Base-by-base conservation (phyloP, 2,888 invertebrate species). In the Drosophila borborema region DNA sequence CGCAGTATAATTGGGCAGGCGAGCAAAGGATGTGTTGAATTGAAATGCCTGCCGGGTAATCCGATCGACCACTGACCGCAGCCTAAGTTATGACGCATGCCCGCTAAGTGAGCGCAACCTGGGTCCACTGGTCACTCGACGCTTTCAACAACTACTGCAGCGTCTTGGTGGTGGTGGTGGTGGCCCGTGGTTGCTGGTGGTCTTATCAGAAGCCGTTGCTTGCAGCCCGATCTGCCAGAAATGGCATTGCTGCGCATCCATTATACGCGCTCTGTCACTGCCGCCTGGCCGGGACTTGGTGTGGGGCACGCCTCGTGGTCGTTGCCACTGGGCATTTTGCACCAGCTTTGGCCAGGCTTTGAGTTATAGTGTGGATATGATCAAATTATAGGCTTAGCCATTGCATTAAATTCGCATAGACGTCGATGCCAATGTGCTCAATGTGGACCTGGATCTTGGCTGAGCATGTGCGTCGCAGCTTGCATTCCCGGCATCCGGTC, bases 151-250 rank as follows among this genome's bases (percentile, higher is more conserved):
- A 90, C 86, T 90, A 88, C 86, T 77, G 82, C 73, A 76, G 69
- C 53, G 54, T 16, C 61, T 53, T 8, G 20, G 55, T 8, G 36
- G 14, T 8, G 20, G 55, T 8, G 36, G 14, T 23, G 48, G 48
- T 48, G 49, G 31, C 31, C 49, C n/a, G 18, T 51, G 43, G 61
- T 58, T 70, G 81, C 56, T 81, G 91, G 92, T 92, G 92, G 92
- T 91, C 92, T 92, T 92, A 92, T 92, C 92, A 91, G 92, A 92
- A 92, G 92, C 92, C 91, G 82, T 81, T 80, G 89, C 83, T 76
- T 79, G 81, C 87, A 82, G 79, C 77, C 82, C 81, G 74, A 81
- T 73, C 84, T 91, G 91, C 91, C 91, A 89, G 74, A 87, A 90
- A 81, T 87, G 85, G 82, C 89, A 82, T 87, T 89, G 89, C 80